phyloP scores from a whole-genome alignment of 2,797 vertebrate genomes.

The Girardinus metallicus region DNA sequence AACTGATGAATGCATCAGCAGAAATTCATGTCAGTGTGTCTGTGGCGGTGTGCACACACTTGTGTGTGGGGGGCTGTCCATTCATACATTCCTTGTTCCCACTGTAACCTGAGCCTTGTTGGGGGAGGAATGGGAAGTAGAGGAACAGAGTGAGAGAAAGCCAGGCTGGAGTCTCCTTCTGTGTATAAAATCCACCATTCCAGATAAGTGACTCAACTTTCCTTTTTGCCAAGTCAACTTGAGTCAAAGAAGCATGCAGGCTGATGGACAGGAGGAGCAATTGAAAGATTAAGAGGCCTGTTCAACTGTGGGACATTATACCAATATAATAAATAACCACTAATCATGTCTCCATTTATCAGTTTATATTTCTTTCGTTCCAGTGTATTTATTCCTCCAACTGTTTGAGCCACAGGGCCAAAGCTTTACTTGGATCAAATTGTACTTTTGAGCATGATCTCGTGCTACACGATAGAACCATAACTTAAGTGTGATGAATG shows the following conservation, averaged over 20 bases:
- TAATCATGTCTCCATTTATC: neutral
- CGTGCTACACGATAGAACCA: neutral
- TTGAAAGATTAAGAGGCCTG: neutral
- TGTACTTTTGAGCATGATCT: neutral
- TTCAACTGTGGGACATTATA: neutral
- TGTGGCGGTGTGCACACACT: constrained; percentile 14
- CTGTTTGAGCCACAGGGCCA: neutral
- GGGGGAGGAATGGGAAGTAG: constrained; percentile 30
- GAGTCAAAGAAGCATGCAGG: neutral
- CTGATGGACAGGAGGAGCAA: neutral
- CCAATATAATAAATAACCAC: neutral
- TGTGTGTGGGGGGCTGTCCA: constrained; percentile 49
- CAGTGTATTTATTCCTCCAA: neutral
- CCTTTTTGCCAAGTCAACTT: neutral
- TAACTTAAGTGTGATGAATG: neutral
- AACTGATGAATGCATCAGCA: constrained; percentile 16
- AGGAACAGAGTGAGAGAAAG: constrained; percentile 8
- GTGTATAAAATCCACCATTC: constrained; percentile 13
- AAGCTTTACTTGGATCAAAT: neutral
- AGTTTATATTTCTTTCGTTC: neutral
- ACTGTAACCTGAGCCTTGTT: constrained; percentile 69
- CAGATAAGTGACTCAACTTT: constrained; percentile 13
- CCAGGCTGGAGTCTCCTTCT: constrained; percentile 25
- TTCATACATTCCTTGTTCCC: constrained; percentile 78
- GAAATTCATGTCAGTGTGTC: constrained; percentile 27